phyloP scores from a whole-genome alignment of 2,797 vertebrate genomes.

The Sebastes cheni region DNA sequence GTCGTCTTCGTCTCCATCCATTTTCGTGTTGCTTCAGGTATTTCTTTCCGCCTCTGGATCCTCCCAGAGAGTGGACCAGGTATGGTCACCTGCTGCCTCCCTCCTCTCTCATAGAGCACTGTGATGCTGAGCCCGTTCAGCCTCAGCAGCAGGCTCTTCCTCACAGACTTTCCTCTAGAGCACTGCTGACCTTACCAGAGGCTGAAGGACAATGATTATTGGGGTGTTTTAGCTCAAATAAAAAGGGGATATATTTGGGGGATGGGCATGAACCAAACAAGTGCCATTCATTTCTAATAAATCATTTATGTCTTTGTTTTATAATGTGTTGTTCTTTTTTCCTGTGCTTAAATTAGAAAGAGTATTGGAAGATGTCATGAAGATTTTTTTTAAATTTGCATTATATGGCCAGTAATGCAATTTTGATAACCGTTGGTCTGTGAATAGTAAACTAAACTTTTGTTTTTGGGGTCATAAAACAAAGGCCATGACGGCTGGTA shows the following conservation, averaged over 20 bases:
- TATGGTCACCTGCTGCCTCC: conserved; percentile 93
- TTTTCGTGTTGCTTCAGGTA: conserved; percentile 89
- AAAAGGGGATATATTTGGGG: not conserved
- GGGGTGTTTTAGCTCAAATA: not conserved
- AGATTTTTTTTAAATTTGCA: not conserved
- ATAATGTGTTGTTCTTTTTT: not conserved
- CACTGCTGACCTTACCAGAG: conserved; percentile 69
- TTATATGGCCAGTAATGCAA: not conserved
- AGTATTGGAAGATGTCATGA: not conserved
- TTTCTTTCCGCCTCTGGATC: conserved; percentile 95
- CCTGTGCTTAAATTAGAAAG: not conserved
- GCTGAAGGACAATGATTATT: conserved; percentile 63
- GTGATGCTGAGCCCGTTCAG: conserved; percentile 86
- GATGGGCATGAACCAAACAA: not conserved
- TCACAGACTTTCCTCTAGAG: conserved; percentile 69
- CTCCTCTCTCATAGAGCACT: conserved; percentile 89
- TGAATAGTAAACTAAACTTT: not conserved
- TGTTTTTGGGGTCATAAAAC: not conserved
- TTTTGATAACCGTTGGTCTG: not conserved
- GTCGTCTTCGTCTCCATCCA: conserved; percentile 34
- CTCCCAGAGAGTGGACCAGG: conserved; percentile 90
- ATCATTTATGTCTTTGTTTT: not conserved
- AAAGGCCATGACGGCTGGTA: not conserved
- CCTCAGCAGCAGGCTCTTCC: conserved; percentile 76
- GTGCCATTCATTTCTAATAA: conserved; percentile 33